A percentile compares a stretch with the other conserved stretches of the same genome.
These are phyloP conservation scores for Bemisia tabaci DNA, from an alignment of 1,140 invertebrate genomes.

Conservation along the genomic window DNA sequence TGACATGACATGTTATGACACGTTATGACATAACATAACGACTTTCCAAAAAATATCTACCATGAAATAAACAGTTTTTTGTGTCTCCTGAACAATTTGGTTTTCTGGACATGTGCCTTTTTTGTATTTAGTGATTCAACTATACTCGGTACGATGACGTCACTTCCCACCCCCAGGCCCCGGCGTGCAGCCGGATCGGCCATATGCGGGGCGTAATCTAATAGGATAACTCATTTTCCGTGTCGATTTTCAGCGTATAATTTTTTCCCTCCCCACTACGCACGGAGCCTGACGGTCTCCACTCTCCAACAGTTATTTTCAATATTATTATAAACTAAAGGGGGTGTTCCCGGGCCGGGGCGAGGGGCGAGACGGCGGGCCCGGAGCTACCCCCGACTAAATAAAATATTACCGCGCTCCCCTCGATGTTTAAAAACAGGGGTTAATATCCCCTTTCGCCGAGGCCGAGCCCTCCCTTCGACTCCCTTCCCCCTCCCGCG, in stretches of 20 bases:
- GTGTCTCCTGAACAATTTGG: too few relatives aligned
- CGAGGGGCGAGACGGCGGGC: neutral
- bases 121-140: too few relatives aligned
- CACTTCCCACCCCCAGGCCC: too few relatives aligned
- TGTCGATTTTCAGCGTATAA: too few relatives aligned
- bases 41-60: too few relatives aligned
- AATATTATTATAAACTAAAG: conserved; percentile 1
- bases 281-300: too few relatives aligned
- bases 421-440: neutral
- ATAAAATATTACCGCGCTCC: neutral
- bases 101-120: too few relatives aligned
- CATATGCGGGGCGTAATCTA: neutral
- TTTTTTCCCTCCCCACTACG: neutral
- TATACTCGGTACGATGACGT: too few relatives aligned
- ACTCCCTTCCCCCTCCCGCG: neutral
- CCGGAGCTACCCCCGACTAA: neutral
- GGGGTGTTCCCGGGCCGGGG: neutral
- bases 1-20: too few relatives aligned
- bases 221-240: neutral
- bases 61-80: too few relatives aligned
- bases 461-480: neutral
- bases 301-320: neutral
- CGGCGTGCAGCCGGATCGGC: too few relatives aligned
- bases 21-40: too few relatives aligned
- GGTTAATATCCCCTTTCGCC: neutral